A percentile compares a stretch with the other conserved stretches of the same genome.
Conservation (phyloP, 2,888 invertebrate species). For the Neocrepidodera transversa region DNA sequence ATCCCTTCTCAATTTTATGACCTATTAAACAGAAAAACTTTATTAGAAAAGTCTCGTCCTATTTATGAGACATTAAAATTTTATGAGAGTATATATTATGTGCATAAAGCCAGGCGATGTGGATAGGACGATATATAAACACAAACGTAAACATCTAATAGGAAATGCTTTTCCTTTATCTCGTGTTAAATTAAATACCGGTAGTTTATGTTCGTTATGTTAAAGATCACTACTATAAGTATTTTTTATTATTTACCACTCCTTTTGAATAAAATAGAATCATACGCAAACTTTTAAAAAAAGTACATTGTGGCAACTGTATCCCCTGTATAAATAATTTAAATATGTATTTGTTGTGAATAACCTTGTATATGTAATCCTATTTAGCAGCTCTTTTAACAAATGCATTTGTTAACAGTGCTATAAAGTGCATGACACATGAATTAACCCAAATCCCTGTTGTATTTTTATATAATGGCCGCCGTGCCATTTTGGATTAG, state of each 20-base stretch:
- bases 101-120: conserved; percentile 12
- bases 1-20: conserved; percentile 11
- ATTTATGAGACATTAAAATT: conserved; percentile 18
- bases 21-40: conserved; percentile 16
- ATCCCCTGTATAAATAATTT: too few relatives aligned
- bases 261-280: too few relatives aligned
- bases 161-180: background rate
- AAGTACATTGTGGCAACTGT: too few relatives aligned
- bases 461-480: conserved; percentile 21
- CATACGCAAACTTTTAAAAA: too few relatives aligned
- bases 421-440: conserved; percentile 23
- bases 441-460: conserved; percentile 25
- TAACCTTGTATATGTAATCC: too few relatives aligned
- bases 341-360: too few relatives aligned
- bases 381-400: too few relatives aligned
- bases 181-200: background rate
- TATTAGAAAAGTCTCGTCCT: conserved; percentile 17
- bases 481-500: conserved; percentile 7
- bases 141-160: conserved; percentile 1
- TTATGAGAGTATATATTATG: conserved; percentile 11
- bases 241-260: too few relatives aligned
- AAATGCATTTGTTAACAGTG: conserved; percentile 19
- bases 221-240: too few relatives aligned
- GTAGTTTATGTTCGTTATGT: background rate
- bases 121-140: conserved; percentile 3